Evolutionary conservation across 2,797 vertebrate genomes (phyloP).

Genomic region (Coendou prehensilis): DNA sequence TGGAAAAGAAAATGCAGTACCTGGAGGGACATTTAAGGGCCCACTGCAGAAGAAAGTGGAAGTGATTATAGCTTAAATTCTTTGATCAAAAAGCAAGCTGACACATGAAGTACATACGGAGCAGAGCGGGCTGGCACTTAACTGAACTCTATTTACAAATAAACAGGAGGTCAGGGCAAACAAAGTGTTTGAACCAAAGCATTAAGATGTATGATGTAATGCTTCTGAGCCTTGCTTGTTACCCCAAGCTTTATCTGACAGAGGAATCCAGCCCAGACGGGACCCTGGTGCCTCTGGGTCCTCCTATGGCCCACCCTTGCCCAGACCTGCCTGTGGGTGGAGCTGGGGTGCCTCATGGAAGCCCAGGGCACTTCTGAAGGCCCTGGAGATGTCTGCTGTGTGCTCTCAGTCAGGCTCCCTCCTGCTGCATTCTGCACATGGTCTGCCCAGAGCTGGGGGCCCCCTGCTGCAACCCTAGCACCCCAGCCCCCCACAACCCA

Average conservation of each 20-base stretch:
- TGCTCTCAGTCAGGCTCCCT: background rate
- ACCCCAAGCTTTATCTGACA: background rate
- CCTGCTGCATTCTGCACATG: background rate
- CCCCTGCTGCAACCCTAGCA: background rate
- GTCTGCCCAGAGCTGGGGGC: background rate
- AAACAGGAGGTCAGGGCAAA: background rate
- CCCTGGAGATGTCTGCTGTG: fast-evolving
- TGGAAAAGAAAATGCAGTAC: background rate
- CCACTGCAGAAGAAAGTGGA: background rate
- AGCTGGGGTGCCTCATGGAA: fast-evolving
- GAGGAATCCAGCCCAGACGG: background rate
- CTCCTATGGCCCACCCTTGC: fast-evolving
- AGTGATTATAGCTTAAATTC: background rate
- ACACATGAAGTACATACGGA: background rate
- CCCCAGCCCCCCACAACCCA: fast-evolving
- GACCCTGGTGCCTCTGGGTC: background rate
- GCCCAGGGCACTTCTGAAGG: background rate
- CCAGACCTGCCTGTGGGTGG: too few relatives aligned
- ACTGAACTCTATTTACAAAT: background rate
- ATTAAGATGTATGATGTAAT: background rate
- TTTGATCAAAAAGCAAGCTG: background rate
- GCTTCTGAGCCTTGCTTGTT: background rate
- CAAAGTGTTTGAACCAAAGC: background rate
- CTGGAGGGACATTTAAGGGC: background rate
- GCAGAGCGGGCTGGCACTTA: background rate